Percentiles rank a stretch among this genome's conserved stretches.
These are phyloP conservation scores for Bombycilla garrulus DNA, from an alignment of 2,113 vertebrate species.

Conservation along the genomic window DNA sequence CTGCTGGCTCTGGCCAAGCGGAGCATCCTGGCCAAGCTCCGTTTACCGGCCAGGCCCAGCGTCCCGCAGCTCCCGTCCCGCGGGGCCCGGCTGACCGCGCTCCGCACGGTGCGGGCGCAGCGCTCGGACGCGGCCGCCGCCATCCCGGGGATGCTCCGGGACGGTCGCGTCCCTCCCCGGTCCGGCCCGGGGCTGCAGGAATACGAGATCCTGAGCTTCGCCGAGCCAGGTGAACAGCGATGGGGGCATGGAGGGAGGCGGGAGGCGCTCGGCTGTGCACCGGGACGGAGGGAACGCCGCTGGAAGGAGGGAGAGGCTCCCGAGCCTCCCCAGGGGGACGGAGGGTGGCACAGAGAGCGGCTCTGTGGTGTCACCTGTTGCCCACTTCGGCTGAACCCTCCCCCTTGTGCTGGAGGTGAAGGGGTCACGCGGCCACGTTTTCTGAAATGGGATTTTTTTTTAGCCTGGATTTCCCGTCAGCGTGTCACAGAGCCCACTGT, in stretches of 20 bases:
- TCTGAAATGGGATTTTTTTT: neutral
- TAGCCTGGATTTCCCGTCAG: neutral
- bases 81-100: slow-evolving; percentile 77
- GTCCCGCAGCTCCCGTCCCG: slow-evolving; percentile 76
- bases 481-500: neutral
- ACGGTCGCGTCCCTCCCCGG: slow-evolving; percentile 37
- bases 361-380: rapidly evolving
- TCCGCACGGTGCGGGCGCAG: slow-evolving; percentile 72
- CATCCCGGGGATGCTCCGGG: neutral
- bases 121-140: rapidly evolving
- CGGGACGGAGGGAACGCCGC: rapidly evolving
- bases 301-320: neutral
- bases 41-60: slow-evolving; percentile 83
- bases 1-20: slow-evolving; percentile 84
- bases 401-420: neutral
- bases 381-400: neutral
- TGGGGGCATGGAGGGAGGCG: neutral
- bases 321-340: neutral
- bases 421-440: neutral
- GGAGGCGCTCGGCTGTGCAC: rapidly evolving
- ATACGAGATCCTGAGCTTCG: slow-evolving; percentile 85
- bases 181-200: slow-evolving; percentile 69
- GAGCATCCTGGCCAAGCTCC: slow-evolving; percentile 86
- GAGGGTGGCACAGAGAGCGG: neutral
- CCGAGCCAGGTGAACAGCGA: rapidly evolving